Conservation (phyloP, 2,113 vertebrate species). For the Brevimyrus niger region DNA sequence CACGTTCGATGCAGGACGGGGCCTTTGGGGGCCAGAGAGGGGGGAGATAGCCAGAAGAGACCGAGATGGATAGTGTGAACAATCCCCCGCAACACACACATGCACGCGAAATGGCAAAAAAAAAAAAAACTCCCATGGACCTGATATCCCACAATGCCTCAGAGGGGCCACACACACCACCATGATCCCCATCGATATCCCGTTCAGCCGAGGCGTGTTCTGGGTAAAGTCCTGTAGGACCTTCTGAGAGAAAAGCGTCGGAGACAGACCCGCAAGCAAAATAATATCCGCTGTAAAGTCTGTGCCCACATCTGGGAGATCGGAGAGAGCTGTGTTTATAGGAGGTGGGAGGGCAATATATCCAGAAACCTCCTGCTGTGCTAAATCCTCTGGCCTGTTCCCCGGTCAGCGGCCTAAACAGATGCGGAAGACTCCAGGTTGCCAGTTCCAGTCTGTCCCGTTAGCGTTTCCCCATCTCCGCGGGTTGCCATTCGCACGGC, state of each 20-base stretch:
- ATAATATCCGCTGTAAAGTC: background rate
- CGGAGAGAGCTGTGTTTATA: background rate
- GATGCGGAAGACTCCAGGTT: slow-evolving; percentile 63
- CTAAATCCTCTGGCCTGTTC: slow-evolving; percentile 9
- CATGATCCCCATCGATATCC: slow-evolving; percentile 63
- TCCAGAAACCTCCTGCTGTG: slow-evolving; percentile 16
- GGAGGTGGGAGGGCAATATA: background rate
- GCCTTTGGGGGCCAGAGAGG: background rate
- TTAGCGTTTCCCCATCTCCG: slow-evolving; percentile 41
- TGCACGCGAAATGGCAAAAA: slow-evolving; percentile 54
- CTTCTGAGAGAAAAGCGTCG: slow-evolving; percentile 45
- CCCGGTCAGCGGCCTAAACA: slow-evolving; percentile 43
- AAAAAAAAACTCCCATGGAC: slow-evolving; percentile 53
- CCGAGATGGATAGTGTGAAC: slow-evolving; percentile 48
- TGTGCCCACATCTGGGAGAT: background rate
- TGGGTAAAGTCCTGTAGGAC: slow-evolving; percentile 15
- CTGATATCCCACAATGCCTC: slow-evolving; percentile 49
- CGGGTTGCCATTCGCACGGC: background rate
- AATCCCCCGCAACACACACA: slow-evolving; percentile 48
- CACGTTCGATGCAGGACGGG: slow-evolving; percentile 16
- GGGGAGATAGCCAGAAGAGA: slow-evolving; percentile 35
- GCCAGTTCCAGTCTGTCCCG: slow-evolving; percentile 62
- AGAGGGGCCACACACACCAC: slow-evolving; percentile 52
- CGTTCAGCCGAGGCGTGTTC: slow-evolving; percentile 52
- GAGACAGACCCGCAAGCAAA: background rate